Percentiles rank a stretch among this genome's conserved stretches.
Conservation (phyloP, 2,888 invertebrate genomes). For the Drosophila niveifrons region DNA sequence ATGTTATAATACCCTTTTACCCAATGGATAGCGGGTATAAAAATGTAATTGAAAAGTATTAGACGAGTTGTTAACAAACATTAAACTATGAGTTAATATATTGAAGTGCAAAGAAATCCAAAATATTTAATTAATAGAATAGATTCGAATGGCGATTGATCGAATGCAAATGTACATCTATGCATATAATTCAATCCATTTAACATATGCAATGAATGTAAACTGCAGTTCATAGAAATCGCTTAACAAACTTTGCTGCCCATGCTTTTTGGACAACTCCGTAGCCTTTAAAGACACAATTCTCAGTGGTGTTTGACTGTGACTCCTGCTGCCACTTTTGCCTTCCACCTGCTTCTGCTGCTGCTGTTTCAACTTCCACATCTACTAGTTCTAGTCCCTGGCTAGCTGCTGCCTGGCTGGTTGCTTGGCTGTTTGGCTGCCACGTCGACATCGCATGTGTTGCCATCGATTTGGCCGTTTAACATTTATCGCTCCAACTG, state of each 20-base stretch:
- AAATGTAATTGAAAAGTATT: too few species aligned
- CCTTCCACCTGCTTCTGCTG: background rate
- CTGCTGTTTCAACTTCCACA: too few species aligned
- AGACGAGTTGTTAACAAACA: too few species aligned
- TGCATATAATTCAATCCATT: too few species aligned
- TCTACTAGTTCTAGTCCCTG: too few species aligned
- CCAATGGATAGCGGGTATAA: too few species aligned
- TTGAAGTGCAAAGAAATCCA: too few species aligned
- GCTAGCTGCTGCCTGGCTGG: background rate
- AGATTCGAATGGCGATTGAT: too few species aligned
- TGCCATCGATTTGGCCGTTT: conserved; percentile 78
- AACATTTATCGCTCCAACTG: conserved; percentile 72
- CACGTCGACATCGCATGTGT: conserved; percentile 60
- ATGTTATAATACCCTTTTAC: too few species aligned
- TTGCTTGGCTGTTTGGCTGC: background rate
- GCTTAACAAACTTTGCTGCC: conserved; percentile 35
- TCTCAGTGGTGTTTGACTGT: background rate
- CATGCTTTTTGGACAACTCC: conserved; percentile 53
- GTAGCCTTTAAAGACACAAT: conserved; percentile 34
- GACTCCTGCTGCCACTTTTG: background rate
- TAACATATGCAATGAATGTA: background rate
- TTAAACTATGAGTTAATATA: too few species aligned
- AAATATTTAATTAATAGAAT: too few species aligned
- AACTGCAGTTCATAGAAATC: conserved; percentile 3
- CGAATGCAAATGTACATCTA: too few species aligned